Evolutionary conservation across 2,888 invertebrate species (phyloP), one percentile per base, ranked within the genome.

Genomic region (Pediacus dermestoides): DNA sequence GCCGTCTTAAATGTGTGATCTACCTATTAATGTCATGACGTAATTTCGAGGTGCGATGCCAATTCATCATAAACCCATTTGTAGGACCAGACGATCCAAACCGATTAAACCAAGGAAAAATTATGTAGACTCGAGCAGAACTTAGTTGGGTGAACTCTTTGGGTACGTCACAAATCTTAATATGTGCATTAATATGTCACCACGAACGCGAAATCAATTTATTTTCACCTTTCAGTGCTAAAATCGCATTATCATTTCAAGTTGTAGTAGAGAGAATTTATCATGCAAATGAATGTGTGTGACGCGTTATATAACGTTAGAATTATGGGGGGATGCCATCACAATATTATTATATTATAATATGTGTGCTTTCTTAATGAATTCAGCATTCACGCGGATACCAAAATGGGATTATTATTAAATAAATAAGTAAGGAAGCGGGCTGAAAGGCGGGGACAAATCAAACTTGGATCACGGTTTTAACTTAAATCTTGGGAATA

Each of bases 161-260:
- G 50, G 50, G 52, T 52, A 55, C 57, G 64, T 61, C 64, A 60
- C 56, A 61, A 60, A 62, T 63, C 65, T 67, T 66, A 67, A 66
- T 67, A 65, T 64, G 63, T 67, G 66, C 68, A 68, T 68, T 68
- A 68, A 68, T 68, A 67, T 67, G 68, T 68, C 68, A 67, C 66
- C 64, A 57, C 66, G 62, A 66, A 63, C 63, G 66, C 60, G 64
- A 63, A 68, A 67, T 68, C 68, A 68, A 68, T 68, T 68, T 68
- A 68, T 68, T 67, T 66, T 53, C 68, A 67, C 66, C 68, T 65
- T 68, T 67, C 66, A 67, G 42, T 42, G 48, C 48, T 54, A 60
- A 64, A 66, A 67, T 66, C 66, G 66, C 58, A 65, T 66, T 67
- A 67, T 67, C 60, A 66, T 61, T 61, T 60, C 57, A 50, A 58